A percentile compares a stretch with the other conserved stretches of the same genome.
These are phyloP conservation scores for Greenwoodochromis staneri DNA, from an alignment of 2,113 vertebrate species.

Conservation along the genomic window DNA sequence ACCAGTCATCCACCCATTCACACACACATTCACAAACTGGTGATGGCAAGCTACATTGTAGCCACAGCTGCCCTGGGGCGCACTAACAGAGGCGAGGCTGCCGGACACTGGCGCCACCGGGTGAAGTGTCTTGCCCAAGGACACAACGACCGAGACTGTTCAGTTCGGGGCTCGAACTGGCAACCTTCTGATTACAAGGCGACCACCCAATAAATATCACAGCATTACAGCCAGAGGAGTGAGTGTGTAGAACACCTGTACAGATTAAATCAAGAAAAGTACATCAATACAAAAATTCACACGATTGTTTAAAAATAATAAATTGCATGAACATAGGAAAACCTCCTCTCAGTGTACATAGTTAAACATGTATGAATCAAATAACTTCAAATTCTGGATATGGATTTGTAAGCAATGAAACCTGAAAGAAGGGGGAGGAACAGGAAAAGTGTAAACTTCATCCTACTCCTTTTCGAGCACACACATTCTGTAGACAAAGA, in stretches of 20 bases:
- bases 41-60: not conserved
- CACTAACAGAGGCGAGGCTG: not conserved
- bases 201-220: accelerated
- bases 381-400: not conserved
- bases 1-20: accelerated
- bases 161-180: accelerated
- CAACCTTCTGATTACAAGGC: accelerated
- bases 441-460: not conserved
- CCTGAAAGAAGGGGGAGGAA: not conserved
- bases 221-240: not conserved
- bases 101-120: accelerated
- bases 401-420: not conserved
- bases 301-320: accelerated
- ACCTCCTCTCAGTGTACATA: accelerated
- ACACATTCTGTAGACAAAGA: not conserved
- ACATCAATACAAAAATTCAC: not conserved
- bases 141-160: accelerated
- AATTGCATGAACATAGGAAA: not conserved
- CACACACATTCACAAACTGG: not conserved
- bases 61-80: not conserved
- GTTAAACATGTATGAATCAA: not conserved
- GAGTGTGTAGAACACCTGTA: accelerated
- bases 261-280: not conserved
- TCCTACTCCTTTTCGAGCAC: not conserved
- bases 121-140: not conserved